Conservation (phyloP, 2,888 invertebrate genomes). For the Asteroscopus sphinx region DNA sequence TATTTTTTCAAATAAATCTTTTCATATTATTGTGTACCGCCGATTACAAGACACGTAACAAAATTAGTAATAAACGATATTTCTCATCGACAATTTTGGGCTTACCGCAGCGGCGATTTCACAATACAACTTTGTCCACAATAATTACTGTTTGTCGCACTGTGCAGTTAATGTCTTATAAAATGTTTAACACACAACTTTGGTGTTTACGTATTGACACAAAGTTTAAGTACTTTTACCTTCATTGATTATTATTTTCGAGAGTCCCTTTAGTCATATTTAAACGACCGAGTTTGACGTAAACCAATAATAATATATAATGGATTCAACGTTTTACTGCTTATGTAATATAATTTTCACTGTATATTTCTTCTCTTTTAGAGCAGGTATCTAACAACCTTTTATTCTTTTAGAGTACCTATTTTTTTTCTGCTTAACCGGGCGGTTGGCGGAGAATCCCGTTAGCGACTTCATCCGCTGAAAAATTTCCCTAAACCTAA, state of each 20-base stretch:
- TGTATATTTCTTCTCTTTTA: too few species aligned
- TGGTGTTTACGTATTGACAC: constrained; percentile 51
- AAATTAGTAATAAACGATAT: constrained; percentile 23
- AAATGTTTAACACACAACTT: constrained; percentile 61
- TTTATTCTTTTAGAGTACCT: too few species aligned
- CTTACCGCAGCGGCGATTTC: constrained; percentile 46
- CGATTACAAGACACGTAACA: constrained; percentile 8
- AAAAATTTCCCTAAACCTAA: too few species aligned
- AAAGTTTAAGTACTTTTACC: constrained; percentile 48
- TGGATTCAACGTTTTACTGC: constrained; percentile 5
- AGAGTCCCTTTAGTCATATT: constrained; percentile 14
- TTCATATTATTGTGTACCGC: constrained; percentile 8
- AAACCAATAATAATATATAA: constrained; percentile 16
- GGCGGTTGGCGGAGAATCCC: too few species aligned
- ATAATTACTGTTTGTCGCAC: constrained; percentile 68
- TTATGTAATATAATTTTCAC: not conserved
- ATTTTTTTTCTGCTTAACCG: too few species aligned
- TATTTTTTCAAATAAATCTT: constrained; percentile 7
- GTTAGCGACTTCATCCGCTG: too few species aligned
- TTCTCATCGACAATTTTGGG: constrained; percentile 15
- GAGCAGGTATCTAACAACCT: too few species aligned
- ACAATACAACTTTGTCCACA: constrained; percentile 60
- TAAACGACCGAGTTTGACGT: constrained; percentile 5
- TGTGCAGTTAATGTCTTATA: constrained; percentile 57
- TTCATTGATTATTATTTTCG: constrained; percentile 34